phyloP scores from a whole-genome alignment of 2,113 vertebrate species.

The Chaetura pelagica region DNA sequence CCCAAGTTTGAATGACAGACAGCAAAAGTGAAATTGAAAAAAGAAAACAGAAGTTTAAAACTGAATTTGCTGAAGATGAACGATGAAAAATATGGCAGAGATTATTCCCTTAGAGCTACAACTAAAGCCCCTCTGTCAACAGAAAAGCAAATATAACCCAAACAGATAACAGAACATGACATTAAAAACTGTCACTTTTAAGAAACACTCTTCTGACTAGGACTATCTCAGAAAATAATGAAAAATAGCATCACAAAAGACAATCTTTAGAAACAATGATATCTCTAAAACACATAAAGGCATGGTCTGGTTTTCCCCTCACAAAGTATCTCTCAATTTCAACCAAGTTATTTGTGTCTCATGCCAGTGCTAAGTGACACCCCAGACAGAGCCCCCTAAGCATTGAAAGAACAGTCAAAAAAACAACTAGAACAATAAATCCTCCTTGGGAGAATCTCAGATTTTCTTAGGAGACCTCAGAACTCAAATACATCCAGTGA shows the following conservation, averaged over 20 bases:
- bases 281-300: not conserved
- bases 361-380: accelerated
- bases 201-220: not conserved
- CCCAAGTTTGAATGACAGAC: not conserved
- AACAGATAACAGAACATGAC: not conserved
- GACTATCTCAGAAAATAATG: not conserved
- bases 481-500: not conserved
- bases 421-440: not conserved
- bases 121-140: not conserved
- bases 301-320: not conserved
- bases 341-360: not conserved
- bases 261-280: not conserved
- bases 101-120: not conserved
- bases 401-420: not conserved
- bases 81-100: not conserved
- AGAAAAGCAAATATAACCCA: not conserved
- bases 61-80: not conserved
- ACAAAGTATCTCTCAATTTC: accelerated
- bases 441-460: not conserved
- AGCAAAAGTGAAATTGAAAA: not conserved
- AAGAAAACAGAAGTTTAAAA: not conserved
- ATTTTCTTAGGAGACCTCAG: not conserved
- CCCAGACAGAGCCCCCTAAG: not conserved
- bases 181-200: not conserved
- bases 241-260: not conserved